Conservation (phyloP, 1,140 invertebrate genomes). For the Atta colombica region DNA sequence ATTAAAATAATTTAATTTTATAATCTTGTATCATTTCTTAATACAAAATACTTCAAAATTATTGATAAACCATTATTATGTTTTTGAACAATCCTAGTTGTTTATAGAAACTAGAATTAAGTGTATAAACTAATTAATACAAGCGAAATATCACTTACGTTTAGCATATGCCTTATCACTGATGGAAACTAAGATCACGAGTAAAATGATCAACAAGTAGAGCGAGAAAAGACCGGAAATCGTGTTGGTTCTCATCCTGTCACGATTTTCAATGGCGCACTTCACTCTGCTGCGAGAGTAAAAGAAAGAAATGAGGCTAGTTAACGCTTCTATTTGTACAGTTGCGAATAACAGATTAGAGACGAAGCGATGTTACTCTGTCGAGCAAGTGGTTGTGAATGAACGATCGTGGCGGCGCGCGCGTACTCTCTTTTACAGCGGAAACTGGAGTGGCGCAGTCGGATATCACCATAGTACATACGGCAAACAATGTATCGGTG, state of each 20-base stretch:
- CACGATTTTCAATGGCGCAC: neutral
- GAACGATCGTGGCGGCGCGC: constrained; percentile 77
- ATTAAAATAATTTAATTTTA: neutral
- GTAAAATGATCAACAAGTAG: constrained; percentile 55
- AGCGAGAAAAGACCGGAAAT: constrained; percentile 66
- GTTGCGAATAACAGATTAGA: neutral
- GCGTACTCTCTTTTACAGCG: constrained; percentile 78
- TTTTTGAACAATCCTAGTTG: neutral
- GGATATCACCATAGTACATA: constrained; percentile 66
- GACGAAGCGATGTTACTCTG: constrained; percentile 74
- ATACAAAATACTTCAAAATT: neutral
- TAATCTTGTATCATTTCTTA: neutral
- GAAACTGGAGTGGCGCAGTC: constrained; percentile 79
- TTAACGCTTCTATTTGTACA: neutral
- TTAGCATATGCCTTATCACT: constrained; percentile 66
- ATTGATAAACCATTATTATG: neutral
- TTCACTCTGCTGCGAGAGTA: neutral
- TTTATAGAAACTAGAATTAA: neutral
- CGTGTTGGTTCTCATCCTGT: constrained; percentile 68
- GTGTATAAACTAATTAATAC: neutral
- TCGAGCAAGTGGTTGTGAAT: constrained; percentile 82
- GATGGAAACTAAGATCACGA: constrained; percentile 66
- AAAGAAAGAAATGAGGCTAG: neutral
- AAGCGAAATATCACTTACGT: constrained; percentile 72
- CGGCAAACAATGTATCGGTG: constrained; percentile 18